A percentile compares a stretch with the other conserved stretches of the same genome.
These are phyloP conservation scores for Heliconius hortense DNA, from an alignment of 2,888 invertebrate species.

Conservation along the genomic window DNA sequence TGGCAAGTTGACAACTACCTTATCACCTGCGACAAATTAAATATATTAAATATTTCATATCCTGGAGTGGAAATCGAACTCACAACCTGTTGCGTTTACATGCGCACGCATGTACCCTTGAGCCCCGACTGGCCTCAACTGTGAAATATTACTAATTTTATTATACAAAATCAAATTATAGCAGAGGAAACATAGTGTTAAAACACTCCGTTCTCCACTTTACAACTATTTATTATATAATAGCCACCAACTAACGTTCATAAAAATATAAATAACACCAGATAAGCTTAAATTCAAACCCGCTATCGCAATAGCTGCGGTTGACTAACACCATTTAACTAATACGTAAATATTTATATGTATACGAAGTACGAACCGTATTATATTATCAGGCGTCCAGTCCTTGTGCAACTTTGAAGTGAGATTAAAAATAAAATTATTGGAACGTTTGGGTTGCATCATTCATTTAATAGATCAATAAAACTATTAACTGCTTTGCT, in stretches of 20 bases:
- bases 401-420: conserved; percentile 2
- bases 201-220: neutral
- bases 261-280: neutral
- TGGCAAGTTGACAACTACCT: neutral
- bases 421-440: conserved; percentile 23
- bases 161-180: too few relatives aligned
- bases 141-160: too few relatives aligned
- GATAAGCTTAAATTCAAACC: neutral
- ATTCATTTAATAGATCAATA: conserved; percentile 27
- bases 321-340: conserved; percentile 11
- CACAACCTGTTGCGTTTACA: neutral
- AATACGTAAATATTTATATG: conserved; percentile 15
- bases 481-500: neutral
- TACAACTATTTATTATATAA: too few relatives aligned
- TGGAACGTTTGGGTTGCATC: conserved; percentile 18
- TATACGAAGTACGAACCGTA: neutral
- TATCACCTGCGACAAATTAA: neutral
- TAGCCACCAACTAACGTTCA: too few relatives aligned
- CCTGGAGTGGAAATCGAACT: neutral
- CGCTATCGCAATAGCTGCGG: neutral
- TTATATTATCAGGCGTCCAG: conserved; percentile 6
- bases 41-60: neutral
- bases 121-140: too few relatives aligned
- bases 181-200: too few relatives aligned
- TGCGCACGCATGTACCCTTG: neutral